phyloP scores from a whole-genome alignment of 2,888 invertebrate species.

The Nemurella pictetii region DNA sequence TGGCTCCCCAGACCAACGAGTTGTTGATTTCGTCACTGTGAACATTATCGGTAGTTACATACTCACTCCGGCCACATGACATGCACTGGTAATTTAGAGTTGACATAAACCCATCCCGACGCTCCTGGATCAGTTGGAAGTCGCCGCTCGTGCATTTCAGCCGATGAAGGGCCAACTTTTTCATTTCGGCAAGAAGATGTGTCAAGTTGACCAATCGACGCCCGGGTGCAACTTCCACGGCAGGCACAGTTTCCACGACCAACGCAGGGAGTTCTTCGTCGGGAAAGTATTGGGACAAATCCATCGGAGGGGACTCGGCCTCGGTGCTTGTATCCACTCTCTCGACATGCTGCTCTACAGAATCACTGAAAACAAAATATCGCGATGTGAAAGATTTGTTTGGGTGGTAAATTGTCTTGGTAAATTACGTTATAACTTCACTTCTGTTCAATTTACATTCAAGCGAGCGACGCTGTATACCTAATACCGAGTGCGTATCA shows the following conservation, averaged over 20 bases:
- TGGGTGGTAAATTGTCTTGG: no score
- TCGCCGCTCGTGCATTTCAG: background rate
- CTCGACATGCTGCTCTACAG: no score
- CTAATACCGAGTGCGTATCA: no score
- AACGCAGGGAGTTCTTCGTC: background rate
- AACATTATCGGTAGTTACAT: background rate
- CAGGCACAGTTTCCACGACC: background rate
- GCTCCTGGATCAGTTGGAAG: background rate
- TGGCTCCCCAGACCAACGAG: slow-evolving; percentile 34
- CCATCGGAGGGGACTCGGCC: background rate
- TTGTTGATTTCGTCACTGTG: background rate
- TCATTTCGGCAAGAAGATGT: background rate
- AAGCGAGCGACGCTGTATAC: no score
- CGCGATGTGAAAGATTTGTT: no score
- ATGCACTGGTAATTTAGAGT: background rate
- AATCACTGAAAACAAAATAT: no score
- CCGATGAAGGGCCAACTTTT: background rate
- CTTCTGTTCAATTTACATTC: no score
- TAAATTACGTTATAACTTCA: no score
- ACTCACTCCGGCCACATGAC: background rate
- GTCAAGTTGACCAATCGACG: background rate
- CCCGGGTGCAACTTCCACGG: background rate
- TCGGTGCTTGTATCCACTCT: no score
- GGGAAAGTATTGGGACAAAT: background rate
- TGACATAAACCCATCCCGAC: background rate